Evolutionary conservation across 2,888 invertebrate genomes (phyloP), one percentile per base, ranked within the genome.

Genomic region (Agrotis puta): DNA sequence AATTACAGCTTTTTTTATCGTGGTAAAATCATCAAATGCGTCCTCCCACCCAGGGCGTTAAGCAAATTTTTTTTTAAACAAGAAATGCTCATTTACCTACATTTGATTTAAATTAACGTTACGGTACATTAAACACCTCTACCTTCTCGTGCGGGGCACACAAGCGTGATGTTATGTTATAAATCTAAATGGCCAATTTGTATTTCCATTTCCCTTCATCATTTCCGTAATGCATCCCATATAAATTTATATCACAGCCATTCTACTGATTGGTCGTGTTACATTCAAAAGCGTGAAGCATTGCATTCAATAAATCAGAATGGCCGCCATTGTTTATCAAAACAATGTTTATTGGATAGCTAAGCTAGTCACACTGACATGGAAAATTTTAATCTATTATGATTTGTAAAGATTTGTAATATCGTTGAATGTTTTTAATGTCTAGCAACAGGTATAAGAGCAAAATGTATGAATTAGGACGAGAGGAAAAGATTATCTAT

Each of bases 241-340:
- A 90, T 91, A 90, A 90, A 92, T 91, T 90, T 90, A 85, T 89
- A 90, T 91, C 86, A 85, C 70, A 86, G 85, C 86, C 88, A 88
- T 91, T 90, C 87, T 89, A 86, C 53, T 57, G 85, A 89, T 88
- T 86, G 87, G 67, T 82, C 73, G 73, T 64, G 70, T 64, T 62
- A 14, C 68, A 61, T 57, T 64, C 45, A 70, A 54, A 47, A 56
- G 43, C 47, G 50, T 79, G 72, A 78, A 58, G 64, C 78, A 78
- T 76, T 70, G 68, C 58, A 39, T 58, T 54, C 66, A 82, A 84
- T 85, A 79, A 85, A 85, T 85, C 76, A 82, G 76, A 84, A 70
- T 67, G 57, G 14, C 33, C 39, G 57, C 67, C 63, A 70, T 66
- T 75, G 72, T 74, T 71, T 74, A 67, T 56, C 51, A 57, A 74